These are phyloP conservation scores for Drosophila picticornis DNA, from an alignment of 2,888 invertebrate genomes.

Conservation along the genomic window DNA sequence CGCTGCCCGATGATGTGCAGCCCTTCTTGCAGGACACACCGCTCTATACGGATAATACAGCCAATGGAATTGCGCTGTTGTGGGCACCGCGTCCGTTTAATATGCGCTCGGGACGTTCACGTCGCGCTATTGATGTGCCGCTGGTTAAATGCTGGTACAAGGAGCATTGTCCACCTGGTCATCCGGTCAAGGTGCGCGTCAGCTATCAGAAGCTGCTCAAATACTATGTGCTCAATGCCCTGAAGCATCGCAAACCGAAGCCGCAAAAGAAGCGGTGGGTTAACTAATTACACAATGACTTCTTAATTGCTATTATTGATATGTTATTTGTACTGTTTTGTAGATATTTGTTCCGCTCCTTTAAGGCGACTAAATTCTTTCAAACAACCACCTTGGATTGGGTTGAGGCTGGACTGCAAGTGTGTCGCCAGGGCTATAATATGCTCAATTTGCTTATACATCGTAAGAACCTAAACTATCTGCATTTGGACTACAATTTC, in stretches of 20 bases:
- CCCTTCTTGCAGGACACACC: constrained; percentile 98
- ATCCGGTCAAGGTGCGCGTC: constrained; percentile 99
- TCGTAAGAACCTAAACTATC: constrained; percentile 99
- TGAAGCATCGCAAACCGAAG: constrained; percentile 99
- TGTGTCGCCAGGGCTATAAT: constrained; percentile 99
- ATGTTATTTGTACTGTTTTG: constrained; percentile 4
- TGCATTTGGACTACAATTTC: constrained; percentile 99
- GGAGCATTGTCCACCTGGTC: constrained; percentile 96
- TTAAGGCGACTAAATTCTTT: constrained; percentile 99
- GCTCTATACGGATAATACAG: constrained; percentile 98
- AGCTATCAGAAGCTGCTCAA: constrained; percentile 99
- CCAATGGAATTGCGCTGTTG: constrained; percentile 97
- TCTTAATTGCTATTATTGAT: not conserved
- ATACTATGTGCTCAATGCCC: constrained; percentile 98
- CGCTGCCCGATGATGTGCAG: constrained; percentile 94
- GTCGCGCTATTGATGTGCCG: constrained; percentile 98
- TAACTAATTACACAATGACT: not conserved
- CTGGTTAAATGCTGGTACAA: constrained; percentile 99
- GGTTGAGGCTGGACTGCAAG: constrained; percentile 99
- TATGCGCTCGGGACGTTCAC: constrained; percentile 95
- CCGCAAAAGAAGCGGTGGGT: constrained; percentile 97
- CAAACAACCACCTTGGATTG: constrained; percentile 99
- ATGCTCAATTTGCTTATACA: constrained; percentile 99
- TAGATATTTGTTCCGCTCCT: constrained; percentile 98
- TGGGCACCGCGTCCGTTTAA: constrained; percentile 99